phyloP scores from a whole-genome alignment of 2,113 vertebrate genomes.

The Cervus canadensis region DNA sequence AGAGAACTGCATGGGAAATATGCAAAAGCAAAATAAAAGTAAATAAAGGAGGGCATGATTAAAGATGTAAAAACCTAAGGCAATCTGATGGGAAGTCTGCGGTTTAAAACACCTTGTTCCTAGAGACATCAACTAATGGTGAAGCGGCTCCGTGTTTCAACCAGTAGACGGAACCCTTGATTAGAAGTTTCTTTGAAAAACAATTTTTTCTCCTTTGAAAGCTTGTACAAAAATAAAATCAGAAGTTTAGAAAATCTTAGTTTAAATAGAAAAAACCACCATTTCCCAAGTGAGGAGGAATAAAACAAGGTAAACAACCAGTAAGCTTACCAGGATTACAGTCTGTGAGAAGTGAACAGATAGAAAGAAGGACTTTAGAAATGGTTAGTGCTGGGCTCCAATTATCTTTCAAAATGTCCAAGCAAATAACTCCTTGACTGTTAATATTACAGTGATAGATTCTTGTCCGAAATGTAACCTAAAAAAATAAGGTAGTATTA shows the following conservation, averaged over 20 bases:
- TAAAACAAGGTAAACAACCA: background rate
- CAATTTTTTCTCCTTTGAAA: background rate
- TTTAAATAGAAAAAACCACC: background rate
- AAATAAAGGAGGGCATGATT: background rate
- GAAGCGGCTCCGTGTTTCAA: background rate
- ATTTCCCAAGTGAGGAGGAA: background rate
- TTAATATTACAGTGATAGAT: conserved; percentile 96
- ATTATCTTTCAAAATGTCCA: conserved; percentile 94
- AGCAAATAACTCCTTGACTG: conserved; percentile 93
- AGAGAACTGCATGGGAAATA: background rate
- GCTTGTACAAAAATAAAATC: background rate
- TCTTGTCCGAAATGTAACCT: conserved; percentile 93
- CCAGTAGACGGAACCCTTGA: background rate
- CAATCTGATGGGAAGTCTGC: background rate
- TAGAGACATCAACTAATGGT: background rate
- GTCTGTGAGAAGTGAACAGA: conserved; percentile 98
- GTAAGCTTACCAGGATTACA: conserved; percentile 91
- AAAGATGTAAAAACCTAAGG: background rate
- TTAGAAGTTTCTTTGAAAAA: background rate
- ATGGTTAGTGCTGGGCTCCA: conserved; percentile 96
- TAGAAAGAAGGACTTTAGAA: conserved; percentile 96
- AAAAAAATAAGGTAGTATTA: conserved; percentile 36
- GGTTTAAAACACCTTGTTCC: background rate
- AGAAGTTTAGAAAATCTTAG: background rate
- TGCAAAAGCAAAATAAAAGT: fast-evolving